Evolutionary conservation across 2,113 vertebrate genomes (phyloP).

Genomic region (Paralichthys olivaceus): DNA sequence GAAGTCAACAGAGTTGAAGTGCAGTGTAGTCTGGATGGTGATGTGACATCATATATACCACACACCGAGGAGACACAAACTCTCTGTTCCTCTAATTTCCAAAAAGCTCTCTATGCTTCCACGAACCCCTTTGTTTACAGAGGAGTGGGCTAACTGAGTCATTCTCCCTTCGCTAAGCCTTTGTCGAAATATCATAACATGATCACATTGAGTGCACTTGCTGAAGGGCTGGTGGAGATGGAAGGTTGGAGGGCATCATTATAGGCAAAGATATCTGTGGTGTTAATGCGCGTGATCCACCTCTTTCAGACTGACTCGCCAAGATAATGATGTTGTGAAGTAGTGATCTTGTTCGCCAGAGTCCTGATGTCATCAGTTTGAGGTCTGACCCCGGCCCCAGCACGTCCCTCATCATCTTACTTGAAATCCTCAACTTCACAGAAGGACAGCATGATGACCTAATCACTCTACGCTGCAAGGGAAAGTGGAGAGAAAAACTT

Average conservation of each 20-base stretch:
- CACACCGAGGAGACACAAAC: constrained; percentile 20
- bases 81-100: constrained; percentile 45
- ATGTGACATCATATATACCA: constrained; percentile 45
- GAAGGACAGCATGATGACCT: constrained; percentile 59
- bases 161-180: constrained; percentile 21
- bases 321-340: constrained; percentile 20
- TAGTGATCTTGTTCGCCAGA: constrained; percentile 27
- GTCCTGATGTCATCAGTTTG: constrained; percentile 44
- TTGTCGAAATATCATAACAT: constrained; percentile 43
- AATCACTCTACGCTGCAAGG: constrained; percentile 63
- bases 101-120: constrained; percentile 55
- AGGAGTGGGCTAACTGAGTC: constrained; percentile 49
- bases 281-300: constrained; percentile 1
- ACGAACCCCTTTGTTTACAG: constrained; percentile 68
- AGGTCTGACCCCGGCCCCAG: background rate
- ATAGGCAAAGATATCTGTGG: background rate
- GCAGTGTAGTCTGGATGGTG: constrained; percentile 45
- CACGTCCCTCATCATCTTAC: constrained; percentile 13
- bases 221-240: constrained; percentile 2
- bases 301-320: constrained; percentile 23
- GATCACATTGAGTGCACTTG: constrained; percentile 23
- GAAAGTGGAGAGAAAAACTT: constrained; percentile 21
- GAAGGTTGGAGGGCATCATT: background rate
- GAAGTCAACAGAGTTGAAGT: constrained; percentile 44
- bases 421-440: constrained; percentile 20